Conservation (phyloP, 2,888 invertebrate genomes). For the Atethmia centrago region DNA sequence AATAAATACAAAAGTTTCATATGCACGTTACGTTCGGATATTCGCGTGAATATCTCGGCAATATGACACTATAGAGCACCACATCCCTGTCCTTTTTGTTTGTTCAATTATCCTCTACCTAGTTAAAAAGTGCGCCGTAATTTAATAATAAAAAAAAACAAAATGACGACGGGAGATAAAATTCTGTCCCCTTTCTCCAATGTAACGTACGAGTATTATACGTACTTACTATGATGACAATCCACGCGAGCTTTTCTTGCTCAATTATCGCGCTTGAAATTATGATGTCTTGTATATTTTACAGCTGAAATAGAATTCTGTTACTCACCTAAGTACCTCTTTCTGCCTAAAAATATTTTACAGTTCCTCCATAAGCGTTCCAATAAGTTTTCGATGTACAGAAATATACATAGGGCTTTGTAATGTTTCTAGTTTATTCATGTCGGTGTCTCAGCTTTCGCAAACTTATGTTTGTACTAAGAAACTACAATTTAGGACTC, state of each 20-base stretch:
- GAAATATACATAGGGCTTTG: neutral
- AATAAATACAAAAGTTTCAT: too few species aligned
- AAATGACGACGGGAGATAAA: neutral
- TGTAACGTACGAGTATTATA: too few species aligned
- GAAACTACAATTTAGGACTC: conserved; percentile 17
- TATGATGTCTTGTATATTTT: neutral
- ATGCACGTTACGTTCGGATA: too few species aligned
- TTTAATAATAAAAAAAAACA: neutral
- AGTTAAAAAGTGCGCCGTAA: too few species aligned
- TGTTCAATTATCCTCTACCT: too few species aligned
- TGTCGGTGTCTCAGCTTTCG: conserved; percentile 4
- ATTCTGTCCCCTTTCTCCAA: too few species aligned
- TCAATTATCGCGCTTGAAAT: neutral
- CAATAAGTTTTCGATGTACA: neutral
- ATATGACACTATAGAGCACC: neutral
- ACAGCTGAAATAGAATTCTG: conserved; percentile 1
- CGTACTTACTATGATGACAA: neutral
- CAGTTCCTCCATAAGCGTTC: neutral
- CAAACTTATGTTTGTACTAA: neutral
- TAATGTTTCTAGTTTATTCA: neutral
- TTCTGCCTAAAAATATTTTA: neutral
- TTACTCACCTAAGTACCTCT: neutral
- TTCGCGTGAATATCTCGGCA: neutral
- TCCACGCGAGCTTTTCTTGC: neutral
- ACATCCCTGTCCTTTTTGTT: neutral